Evolutionary conservation across 2,113 vertebrate species (phyloP), one percentile per base, ranked within the genome.

Genomic region (Pseudopodoces humilis): DNA sequence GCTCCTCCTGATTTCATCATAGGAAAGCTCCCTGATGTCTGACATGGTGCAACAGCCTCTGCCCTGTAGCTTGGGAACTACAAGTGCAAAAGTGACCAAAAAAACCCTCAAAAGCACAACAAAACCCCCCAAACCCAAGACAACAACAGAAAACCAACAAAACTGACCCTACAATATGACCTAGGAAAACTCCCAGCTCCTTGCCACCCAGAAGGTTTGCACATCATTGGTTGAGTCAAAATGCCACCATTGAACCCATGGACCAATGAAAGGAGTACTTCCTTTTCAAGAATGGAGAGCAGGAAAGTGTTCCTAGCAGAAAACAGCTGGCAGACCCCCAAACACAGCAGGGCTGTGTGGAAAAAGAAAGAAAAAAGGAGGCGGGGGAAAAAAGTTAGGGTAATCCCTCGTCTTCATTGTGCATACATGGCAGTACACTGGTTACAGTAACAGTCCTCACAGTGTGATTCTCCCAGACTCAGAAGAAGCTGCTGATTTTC

Each of bases 1-100:
- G 52, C 75, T 80, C 47, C 72, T 92, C 77, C 52, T 50, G n/a
- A n/a, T 95, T 93, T 85, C 94, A 91, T 87, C 94, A 80, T 30
- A 30, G 68, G 78, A 58, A 62, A 60, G 15, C 77, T 94, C 82
- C 67, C 44, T 70, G 93, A 68, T 62, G 41, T 90, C 86, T 78
- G 52, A 82, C 67, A 44, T 60, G 67, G 56, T 41, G 74, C 80
- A 70, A 62, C 39, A 76, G 37, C 20, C 46, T 85, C 20, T 77
- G 43, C 15, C 39, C 1, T 28, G 33, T 63, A 31, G 47, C 52
- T 92, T 89, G 55, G 60, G 35, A 72, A 72, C 25, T 74, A 60
- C 18, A 5, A 41, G 41, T 75, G 21, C 47, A 56, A 47, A 52
- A 86, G 17, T 58, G 30, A 49, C 70, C 7, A 49, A 65, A 35